A percentile compares a stretch with the other conserved stretches of the same genome.
phyloP scores from a whole-genome alignment of 1,140 invertebrate species.

The Oreohelix idahoensis region DNA sequence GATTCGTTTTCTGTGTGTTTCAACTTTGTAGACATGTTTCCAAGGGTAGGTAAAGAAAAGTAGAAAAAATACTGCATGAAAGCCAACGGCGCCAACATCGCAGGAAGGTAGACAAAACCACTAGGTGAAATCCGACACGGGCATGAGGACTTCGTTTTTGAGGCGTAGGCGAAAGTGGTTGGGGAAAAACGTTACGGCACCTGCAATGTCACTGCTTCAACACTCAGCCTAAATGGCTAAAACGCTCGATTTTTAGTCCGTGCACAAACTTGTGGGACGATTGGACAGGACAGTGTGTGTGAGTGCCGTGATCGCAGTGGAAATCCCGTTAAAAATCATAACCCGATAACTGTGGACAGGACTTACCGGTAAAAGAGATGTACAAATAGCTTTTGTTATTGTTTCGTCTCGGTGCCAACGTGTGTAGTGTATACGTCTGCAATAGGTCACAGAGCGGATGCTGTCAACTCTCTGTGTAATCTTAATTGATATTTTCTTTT shows the following conservation, averaged over 20 bases:
- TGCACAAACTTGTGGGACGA: slow-evolving; percentile 7
- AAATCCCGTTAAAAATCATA: slow-evolving; percentile 38
- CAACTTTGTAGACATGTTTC: no score
- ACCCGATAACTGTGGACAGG: background rate
- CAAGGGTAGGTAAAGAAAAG: background rate
- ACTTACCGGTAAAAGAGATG: slow-evolving; percentile 8
- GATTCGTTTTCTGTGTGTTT: no score
- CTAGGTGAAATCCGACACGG: slow-evolving; percentile 6
- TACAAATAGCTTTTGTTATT: background rate
- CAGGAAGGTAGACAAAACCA: slow-evolving; percentile 17
- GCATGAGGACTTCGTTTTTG: background rate
- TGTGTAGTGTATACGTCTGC: slow-evolving; percentile 6
- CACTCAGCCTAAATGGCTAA: slow-evolving; percentile 24
- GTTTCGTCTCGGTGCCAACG: background rate
- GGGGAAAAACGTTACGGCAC: background rate
- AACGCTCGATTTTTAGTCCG: slow-evolving; percentile 34
- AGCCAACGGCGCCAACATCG: background rate
- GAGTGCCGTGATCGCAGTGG: background rate
- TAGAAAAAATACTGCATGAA: background rate
- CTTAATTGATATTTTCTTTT: background rate
- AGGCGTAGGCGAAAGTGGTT: slow-evolving; percentile 19
- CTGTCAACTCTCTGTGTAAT: slow-evolving; percentile 31
- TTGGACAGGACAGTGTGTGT: slow-evolving; percentile 27
- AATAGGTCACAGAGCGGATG: slow-evolving; percentile 44
- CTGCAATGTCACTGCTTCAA: slow-evolving; percentile 10